Evolutionary conservation across 1,140 invertebrate species (phyloP), one percentile per base, ranked within the genome.

Genomic region (Diprion similis): DNA sequence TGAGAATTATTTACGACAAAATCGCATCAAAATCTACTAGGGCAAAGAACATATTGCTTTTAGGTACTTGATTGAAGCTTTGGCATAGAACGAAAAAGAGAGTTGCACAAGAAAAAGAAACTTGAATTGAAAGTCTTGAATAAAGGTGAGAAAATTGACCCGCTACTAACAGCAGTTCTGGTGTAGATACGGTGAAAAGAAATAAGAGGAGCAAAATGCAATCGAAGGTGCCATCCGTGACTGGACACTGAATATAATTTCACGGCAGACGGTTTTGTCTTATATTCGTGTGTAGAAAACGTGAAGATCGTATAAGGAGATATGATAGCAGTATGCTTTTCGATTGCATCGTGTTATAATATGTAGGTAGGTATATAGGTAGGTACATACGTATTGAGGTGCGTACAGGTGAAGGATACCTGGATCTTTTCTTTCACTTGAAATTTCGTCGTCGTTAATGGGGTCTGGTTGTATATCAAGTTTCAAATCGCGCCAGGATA

Each of bases 171-270:
- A n/a, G n/a, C 24, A 6, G 24, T 37, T 37, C 24, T 37, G 24
- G 24, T 37, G 24, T 37, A 37, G 24, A 37, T 37, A 37, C 24
- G 24, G 24, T 37, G 24, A 37, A 37, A 37, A 37, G 24, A 37
- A 78, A 82, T 78, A 78, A 80, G 81, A 80, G 80, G 75, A 75
- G 80, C 78, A 59, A 59, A 59, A 59, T 59, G 51, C 51, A 59
- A 64, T 70, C 78, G 84, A 84, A 84, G 85, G 86, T 87, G 86
- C 85, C 85, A 87, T 84, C 87, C 87, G 86, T 88, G 87, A 88
- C 87, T 88, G 84, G 85, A 87, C 85, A 88, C 79, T 82, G 87
- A 86, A 88, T 88, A 88, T 87, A 84, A 88, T 88, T 87, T 87
- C 83, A 88, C 86, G 87, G 81, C 83, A 81, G 79, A 78, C 82